phyloP scores from a whole-genome alignment of 37 sponge, comb jelly and placozoan genomes.

The Spongilla lacustris region DNA sequence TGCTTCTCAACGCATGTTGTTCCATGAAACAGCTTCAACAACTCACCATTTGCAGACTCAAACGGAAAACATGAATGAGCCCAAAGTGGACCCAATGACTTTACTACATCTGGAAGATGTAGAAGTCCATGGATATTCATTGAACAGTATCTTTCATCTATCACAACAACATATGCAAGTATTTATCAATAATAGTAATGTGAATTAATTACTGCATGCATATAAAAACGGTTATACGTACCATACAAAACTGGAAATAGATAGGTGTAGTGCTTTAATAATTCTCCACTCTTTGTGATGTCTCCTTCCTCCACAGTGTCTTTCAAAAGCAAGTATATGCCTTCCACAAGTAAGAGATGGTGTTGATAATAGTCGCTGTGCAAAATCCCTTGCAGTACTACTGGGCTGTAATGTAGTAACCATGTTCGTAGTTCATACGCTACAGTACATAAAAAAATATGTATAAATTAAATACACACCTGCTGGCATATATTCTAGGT shows the following conservation, averaged over 20 bases:
- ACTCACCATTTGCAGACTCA: conserved; percentile 1
- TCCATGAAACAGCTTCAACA: conserved; percentile 2
- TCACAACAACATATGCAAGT: neutral
- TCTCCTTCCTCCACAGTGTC: conserved; percentile 14
- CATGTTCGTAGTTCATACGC: conserved; percentile 48
- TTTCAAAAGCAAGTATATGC: conserved; percentile 37
- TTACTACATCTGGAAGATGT: conserved; percentile 41
- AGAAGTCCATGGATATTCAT: conserved; percentile 32
- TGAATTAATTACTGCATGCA: neutral
- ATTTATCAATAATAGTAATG: neutral
- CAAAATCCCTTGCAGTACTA: conserved; percentile 22
- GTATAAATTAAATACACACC: neutral
- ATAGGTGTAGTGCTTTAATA: conserved; percentile 33
- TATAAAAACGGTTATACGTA: conserved; percentile 12
- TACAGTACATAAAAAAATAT: neutral
- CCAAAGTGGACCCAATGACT: conserved; percentile 10
- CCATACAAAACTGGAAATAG: conserved; percentile 33
- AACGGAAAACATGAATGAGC: conserved; percentile 22
- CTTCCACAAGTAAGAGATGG: conserved; percentile 37
- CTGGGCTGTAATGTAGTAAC: conserved; percentile 38
- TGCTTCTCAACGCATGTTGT: neutral
- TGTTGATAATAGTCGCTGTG: conserved; percentile 40
- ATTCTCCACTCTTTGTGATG: conserved; percentile 8
- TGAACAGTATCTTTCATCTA: conserved; percentile 36
- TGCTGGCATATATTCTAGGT: conserved; percentile 3